These are phyloP conservation scores for Forbesichthys agassizii DNA, from an alignment of 2,113 vertebrate genomes.

Conservation along the genomic window DNA sequence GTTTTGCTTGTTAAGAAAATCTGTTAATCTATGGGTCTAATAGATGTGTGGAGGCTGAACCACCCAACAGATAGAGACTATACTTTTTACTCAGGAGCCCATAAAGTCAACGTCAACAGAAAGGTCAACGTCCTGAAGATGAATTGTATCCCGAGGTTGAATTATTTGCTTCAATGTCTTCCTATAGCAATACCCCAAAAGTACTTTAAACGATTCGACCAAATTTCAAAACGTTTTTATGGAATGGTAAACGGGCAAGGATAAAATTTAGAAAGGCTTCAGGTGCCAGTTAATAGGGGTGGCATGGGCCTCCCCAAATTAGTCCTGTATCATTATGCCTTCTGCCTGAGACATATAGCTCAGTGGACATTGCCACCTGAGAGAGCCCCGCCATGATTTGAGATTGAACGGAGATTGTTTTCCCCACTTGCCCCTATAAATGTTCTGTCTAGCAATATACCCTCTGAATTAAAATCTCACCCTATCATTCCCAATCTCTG, in stretches of 20 bases:
- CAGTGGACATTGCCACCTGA: not conserved
- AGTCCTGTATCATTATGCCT: slow-evolving; percentile 1
- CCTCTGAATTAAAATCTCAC: not conserved
- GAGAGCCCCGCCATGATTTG: not conserved
- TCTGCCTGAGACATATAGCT: slow-evolving; percentile 3
- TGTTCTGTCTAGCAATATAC: not conserved
- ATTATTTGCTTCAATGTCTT: too few species aligned
- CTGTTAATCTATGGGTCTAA: not conserved
- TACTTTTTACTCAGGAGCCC: too few species aligned
- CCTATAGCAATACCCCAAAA: too few species aligned
- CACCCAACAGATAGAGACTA: not conserved
- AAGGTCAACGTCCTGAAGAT: too few species aligned
- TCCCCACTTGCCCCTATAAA: not conserved
- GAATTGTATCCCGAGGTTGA: too few species aligned
- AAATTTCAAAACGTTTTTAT: too few species aligned
- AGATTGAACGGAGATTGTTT: not conserved
- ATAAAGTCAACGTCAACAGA: too few species aligned
- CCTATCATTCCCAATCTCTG: too few species aligned
- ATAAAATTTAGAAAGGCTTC: not conserved
- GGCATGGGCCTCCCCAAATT: not conserved
- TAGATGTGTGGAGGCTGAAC: not conserved
- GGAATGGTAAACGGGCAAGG: not conserved
- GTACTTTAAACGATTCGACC: too few species aligned
- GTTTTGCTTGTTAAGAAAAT: not conserved
- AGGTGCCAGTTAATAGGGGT: not conserved